phyloP scores from a whole-genome alignment of 2,113 vertebrate species.

The Tringa solitaria region DNA sequence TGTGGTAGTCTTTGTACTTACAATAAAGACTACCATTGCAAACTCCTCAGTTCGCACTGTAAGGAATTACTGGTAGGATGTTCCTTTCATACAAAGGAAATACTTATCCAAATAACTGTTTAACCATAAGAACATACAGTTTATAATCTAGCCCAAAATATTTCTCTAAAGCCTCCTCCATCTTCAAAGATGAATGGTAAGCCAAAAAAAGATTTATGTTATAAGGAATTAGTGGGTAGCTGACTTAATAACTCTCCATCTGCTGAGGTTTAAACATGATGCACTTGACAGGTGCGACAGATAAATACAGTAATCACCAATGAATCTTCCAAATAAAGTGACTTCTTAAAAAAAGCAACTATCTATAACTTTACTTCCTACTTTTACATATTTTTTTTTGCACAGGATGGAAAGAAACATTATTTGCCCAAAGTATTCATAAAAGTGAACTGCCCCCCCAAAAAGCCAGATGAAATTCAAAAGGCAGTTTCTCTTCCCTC shows the following conservation, averaged over 20 bases:
- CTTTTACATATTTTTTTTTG: neutral
- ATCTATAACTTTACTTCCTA: neutral
- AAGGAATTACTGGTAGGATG: neutral
- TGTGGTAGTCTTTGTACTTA: neutral
- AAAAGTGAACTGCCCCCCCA: rapidly evolving
- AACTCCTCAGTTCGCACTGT: neutral
- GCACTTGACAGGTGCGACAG: neutral
- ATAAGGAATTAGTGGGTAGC: neutral
- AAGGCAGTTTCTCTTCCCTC: neutral
- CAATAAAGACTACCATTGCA: neutral
- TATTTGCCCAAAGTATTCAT: neutral
- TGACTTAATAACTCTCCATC: neutral
- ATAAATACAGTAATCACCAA: neutral
- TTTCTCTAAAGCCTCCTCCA: neutral
- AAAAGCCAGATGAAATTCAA: neutral
- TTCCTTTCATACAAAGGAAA: neutral
- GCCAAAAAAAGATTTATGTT: neutral
- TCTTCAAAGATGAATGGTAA: neutral
- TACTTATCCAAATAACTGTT: neutral
- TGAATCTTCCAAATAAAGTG: neutral
- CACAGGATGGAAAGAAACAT: neutral
- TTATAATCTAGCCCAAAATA: neutral
- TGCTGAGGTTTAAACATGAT: neutral
- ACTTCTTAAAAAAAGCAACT: neutral
- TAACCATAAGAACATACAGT: neutral